These are phyloP conservation scores for Gadopsis bispinosus DNA, from an alignment of 2,797 vertebrate species.

Conservation along the genomic window DNA sequence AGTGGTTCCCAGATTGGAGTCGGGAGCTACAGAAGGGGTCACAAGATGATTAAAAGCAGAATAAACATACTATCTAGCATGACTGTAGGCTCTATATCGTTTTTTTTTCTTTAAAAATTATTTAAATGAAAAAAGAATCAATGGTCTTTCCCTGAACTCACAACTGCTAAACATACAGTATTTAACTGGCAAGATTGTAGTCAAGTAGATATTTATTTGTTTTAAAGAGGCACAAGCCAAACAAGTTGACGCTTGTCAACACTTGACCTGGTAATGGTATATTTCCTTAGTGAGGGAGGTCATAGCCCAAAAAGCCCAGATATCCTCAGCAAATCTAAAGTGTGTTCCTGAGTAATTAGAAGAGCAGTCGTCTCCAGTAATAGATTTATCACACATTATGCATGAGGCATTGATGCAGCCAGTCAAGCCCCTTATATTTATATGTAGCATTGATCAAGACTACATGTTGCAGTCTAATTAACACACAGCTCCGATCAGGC, in stretches of 20 bases:
- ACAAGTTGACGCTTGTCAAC: not conserved
- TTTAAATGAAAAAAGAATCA: not conserved
- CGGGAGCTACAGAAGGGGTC: not conserved
- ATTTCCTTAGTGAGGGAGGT: not conserved
- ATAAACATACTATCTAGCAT: not conserved
- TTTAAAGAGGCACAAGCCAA: not conserved
- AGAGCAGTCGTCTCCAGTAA: not conserved
- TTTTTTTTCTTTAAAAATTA: not conserved
- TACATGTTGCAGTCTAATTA: slow-evolving; percentile 46
- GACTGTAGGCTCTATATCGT: not conserved
- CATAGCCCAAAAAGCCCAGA: not conserved
- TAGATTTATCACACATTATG: slow-evolving; percentile 14
- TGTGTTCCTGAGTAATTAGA: not conserved
- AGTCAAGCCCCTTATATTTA: not conserved
- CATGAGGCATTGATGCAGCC: not conserved
- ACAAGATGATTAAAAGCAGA: slow-evolving; percentile 1
- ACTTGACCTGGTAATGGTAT: not conserved
- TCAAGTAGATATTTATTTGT: not conserved
- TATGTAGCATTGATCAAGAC: slow-evolving; percentile 34
- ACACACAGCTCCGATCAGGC: slow-evolving; percentile 29
- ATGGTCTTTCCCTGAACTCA: not conserved
- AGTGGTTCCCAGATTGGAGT: not conserved
- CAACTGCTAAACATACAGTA: not conserved
- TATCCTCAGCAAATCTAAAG: not conserved
- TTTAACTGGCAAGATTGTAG: not conserved